phyloP scores from a whole-genome alignment of 2,797 vertebrate genomes.

The Saguinus oedipus region DNA sequence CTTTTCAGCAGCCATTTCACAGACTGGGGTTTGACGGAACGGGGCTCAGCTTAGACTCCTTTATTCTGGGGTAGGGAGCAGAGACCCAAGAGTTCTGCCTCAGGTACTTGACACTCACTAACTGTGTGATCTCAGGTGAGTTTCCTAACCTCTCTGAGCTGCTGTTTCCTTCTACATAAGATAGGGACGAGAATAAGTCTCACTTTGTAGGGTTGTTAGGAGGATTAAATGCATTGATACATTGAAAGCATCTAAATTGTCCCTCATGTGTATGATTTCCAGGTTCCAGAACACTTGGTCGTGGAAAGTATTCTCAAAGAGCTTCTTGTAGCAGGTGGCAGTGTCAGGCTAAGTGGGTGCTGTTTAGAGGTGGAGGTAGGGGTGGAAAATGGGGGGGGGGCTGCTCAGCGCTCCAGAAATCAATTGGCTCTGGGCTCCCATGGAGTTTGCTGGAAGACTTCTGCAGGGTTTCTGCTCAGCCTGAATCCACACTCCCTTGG shows the following conservation, averaged over 20 bases:
- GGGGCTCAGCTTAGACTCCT: rapidly evolving
- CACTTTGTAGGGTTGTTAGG: rapidly evolving
- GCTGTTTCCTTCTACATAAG: not conserved
- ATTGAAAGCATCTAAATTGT: not conserved
- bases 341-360: not conserved
- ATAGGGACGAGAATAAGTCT: not conserved
- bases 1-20: not conserved
- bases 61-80: not conserved
- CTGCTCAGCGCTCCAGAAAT: not conserved
- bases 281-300: not conserved
- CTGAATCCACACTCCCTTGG: not conserved
- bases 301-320: not conserved
- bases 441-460: too few species aligned
- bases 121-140: not conserved
- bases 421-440: rapidly evolving
- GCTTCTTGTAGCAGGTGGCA: not conserved
- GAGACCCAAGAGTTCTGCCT: not conserved
- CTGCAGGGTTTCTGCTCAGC: not conserved
- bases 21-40: not conserved
- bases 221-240: not conserved
- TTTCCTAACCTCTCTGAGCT: not conserved
- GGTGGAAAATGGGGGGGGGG: rapidly evolving
- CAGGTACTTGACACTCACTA: rapidly evolving
- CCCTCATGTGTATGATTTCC: not conserved
- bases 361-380: not conserved